Conservation (phyloP, 53 echinoderm and acorn worm genomes). For the Luidia sarsii region DNA sequence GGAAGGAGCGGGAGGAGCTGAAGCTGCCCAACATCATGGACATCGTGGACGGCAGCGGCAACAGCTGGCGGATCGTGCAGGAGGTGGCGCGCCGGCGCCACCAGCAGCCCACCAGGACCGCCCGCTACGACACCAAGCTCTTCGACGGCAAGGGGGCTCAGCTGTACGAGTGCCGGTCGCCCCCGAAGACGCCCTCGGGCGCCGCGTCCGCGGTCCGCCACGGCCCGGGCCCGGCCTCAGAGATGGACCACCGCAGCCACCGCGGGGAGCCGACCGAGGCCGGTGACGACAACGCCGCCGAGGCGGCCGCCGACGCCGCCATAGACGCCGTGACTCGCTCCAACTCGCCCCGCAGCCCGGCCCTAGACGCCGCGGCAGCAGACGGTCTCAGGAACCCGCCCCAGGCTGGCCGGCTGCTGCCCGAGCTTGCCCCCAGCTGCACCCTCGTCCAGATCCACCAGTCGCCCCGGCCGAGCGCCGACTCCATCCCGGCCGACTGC, state of each 20-base stretch:
- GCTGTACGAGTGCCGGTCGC: conserved; percentile 29
- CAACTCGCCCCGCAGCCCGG: conserved; percentile 30
- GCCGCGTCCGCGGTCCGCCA: background rate
- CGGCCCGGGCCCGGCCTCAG: background rate
- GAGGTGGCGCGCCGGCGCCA: conserved; percentile 48
- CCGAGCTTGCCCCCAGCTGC: conserved; percentile 42
- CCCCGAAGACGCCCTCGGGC: conserved; percentile 13
- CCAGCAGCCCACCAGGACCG: background rate
- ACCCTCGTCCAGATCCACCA: conserved; percentile 20
- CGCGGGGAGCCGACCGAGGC: background rate
- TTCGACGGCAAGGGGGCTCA: conserved; percentile 33
- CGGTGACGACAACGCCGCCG: conserved; percentile 34
- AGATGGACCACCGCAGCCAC: background rate
- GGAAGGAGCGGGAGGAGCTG: conserved; percentile 60
- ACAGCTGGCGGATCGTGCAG: conserved; percentile 88
- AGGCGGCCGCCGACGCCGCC: background rate
- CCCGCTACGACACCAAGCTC: conserved; percentile 41
- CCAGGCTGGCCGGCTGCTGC: background rate
- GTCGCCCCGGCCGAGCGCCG: conserved; percentile 7
- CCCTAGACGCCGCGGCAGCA: background rate
- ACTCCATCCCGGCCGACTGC: background rate
- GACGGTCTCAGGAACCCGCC: background rate
- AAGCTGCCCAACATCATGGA: conserved; percentile 84
- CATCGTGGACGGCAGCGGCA: conserved; percentile 78
- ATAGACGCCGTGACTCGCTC: conserved; percentile 48